These are phyloP conservation scores for Chloroclystis v-ata DNA, from an alignment of 2,888 invertebrate genomes.

Conservation along the genomic window DNA sequence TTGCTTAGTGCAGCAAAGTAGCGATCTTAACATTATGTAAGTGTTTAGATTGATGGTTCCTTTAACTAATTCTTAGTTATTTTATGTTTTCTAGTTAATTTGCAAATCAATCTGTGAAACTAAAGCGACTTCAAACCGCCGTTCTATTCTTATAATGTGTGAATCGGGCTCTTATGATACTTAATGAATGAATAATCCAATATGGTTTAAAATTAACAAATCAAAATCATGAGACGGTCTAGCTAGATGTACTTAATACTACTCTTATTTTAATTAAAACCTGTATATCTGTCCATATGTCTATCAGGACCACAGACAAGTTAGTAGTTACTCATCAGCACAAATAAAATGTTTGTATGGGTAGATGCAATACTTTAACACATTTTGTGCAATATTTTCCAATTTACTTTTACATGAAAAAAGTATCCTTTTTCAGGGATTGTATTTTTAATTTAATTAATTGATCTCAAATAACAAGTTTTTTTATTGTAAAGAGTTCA, in stretches of 20 bases:
- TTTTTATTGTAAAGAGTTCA: not conserved
- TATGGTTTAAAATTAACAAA: too few relatives aligned
- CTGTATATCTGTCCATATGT: too few relatives aligned
- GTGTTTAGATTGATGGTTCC: constrained; percentile 8
- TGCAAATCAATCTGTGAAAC: not conserved
- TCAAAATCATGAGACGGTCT: constrained; percentile 3
- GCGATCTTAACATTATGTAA: constrained; percentile 29
- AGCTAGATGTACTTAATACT: not conserved
- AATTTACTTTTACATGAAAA: too few relatives aligned
- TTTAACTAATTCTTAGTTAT: constrained; percentile 2
- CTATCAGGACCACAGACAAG: too few relatives aligned
- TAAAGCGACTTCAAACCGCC: constrained; percentile 4
- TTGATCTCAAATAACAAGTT: constrained; percentile 44
- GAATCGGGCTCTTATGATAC: too few relatives aligned
- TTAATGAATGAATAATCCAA: too few relatives aligned
- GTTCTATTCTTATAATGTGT: constrained; percentile 25
- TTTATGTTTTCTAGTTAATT: not conserved
- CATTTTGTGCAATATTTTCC: too few relatives aligned
- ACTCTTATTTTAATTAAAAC: not conserved
- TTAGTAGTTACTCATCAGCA: too few relatives aligned
- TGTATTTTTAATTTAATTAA: constrained; percentile 28
- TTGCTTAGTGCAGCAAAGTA: constrained; percentile 29
- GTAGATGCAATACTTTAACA: too few relatives aligned
- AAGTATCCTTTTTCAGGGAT: too few relatives aligned
- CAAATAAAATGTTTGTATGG: too few relatives aligned